Evolutionary conservation across 1,140 invertebrate species (phyloP), one percentile per base, ranked within the genome.

Genomic region (Gyrodactylus salaris): DNA sequence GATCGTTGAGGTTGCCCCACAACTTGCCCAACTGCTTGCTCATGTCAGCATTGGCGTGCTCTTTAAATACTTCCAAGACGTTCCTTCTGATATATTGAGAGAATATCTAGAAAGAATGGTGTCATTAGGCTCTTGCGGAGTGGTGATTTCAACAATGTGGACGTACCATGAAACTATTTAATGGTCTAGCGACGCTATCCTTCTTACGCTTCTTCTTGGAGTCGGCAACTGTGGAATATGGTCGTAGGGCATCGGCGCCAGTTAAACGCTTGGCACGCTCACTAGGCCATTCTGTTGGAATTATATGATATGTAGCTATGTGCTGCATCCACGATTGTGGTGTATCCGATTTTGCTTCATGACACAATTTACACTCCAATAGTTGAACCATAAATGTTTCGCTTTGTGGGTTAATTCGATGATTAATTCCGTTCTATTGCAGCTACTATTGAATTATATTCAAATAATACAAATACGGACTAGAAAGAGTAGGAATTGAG

Each of bases 211-310:
- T 7, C 25, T 71, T 71, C 25, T 25, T 24, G 24, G 70, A 71
- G 26, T 71, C 70, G 25, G 70, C 25, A 25, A 71, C 70, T 24
- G 25, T 71, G 25, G 70, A 24, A 25, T 71, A 71, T 1, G 70
- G 70, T 16, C 70, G 70, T n/a, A 24, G 24, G 25, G 21, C 25
- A 24, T 71, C 70, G n/a, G 20, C n/a, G 20, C 25, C 70, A 1
- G 20, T 71, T 71, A 71, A 25, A 20, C 21, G 21, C 26, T 71
- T 71, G 1, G 70, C 70, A 19, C 25, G 21, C 20, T 71, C 70
- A 25, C 70, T 71, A 71, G 25, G 70, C 70, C 70, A 71, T 71
- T 71, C 70, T 25, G 70, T 24, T 24, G 70, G 70, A 24, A 71
- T 24, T 25, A 25, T 20, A 25, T 71, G 70, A n/a, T 25, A 24